Evolutionary conservation across 2,113 vertebrate species (phyloP).

Genomic region (Microtus pennsylvanicus): DNA sequence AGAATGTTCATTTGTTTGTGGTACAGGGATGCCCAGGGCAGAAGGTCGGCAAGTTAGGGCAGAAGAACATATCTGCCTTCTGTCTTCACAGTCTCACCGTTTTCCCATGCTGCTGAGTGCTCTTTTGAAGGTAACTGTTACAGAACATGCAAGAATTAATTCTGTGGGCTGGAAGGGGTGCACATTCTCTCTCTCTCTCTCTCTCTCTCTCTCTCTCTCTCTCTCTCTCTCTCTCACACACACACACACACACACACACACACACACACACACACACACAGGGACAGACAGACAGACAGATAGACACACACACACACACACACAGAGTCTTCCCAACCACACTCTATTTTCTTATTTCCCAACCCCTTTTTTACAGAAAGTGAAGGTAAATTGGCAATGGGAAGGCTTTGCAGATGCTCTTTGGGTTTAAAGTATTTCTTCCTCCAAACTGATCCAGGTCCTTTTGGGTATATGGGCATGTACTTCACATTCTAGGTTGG

Average conservation of each 20-base stretch:
- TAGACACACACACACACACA: not conserved
- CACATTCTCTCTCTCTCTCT: not conserved
- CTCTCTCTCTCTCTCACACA: not conserved
- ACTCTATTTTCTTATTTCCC: not conserved
- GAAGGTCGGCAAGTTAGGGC: rapidly evolving
- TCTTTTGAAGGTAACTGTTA: not conserved
- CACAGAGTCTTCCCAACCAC: not conserved
- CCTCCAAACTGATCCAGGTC: not conserved
- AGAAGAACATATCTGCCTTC: rapidly evolving
- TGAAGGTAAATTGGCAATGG: not conserved
- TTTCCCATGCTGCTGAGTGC: too few relatives aligned
- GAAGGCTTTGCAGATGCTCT: not conserved
- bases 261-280: not conserved
- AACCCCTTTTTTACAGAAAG: not conserved
- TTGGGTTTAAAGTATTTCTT: not conserved
- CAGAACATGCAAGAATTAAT: too few relatives aligned
- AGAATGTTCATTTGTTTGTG: not conserved
- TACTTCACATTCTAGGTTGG: conserved; percentile 17
- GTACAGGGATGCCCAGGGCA: not conserved
- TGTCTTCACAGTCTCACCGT: not conserved
- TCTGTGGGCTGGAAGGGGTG: not conserved
- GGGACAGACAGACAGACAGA: too few relatives aligned
- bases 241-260: not conserved
- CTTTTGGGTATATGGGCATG: not conserved
- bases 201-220: too few relatives aligned